These are phyloP conservation scores for Eupithecia dodoneata DNA, from an alignment of 2,888 invertebrate species.

Conservation along the genomic window DNA sequence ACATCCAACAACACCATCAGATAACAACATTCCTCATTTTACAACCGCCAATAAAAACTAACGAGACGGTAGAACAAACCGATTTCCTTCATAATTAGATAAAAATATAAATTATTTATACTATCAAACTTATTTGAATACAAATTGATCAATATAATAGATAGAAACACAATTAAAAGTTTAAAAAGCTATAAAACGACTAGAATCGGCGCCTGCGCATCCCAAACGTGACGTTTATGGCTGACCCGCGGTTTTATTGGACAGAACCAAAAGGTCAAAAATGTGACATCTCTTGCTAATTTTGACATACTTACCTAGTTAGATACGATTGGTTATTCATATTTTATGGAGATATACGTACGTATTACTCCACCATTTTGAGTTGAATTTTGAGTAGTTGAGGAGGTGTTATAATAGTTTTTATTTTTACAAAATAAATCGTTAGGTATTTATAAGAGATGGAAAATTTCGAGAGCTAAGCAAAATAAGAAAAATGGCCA, in stretches of 20 bases:
- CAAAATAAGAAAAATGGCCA: constrained; percentile 31
- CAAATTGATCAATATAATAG: constrained; percentile 45
- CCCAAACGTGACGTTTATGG: constrained; percentile 38
- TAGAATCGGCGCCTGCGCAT: constrained; percentile 37
- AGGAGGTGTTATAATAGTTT: not conserved
- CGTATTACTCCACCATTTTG: not conserved
- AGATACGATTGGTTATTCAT: not conserved
- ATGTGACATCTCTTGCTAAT: constrained; percentile 12
- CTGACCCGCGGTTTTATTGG: constrained; percentile 40
- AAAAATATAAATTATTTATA: constrained; percentile 44
- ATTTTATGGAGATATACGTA: not conserved
- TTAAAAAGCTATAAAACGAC: constrained; percentile 37
- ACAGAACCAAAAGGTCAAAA: constrained; percentile 38
- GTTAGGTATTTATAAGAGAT: not conserved
- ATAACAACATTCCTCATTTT: constrained; percentile 44
- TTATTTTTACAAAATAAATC: not conserved
- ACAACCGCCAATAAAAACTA: constrained; percentile 41
- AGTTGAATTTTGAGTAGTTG: too few species aligned
- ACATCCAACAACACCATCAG: constrained; percentile 37
- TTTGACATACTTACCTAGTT: constrained; percentile 17
- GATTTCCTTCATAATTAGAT: constrained; percentile 45
- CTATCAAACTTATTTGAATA: constrained; percentile 40
- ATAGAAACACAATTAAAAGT: constrained; percentile 43
- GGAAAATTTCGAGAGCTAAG: not conserved
- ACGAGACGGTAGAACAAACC: constrained; percentile 38